A percentile compares a stretch with the other conserved stretches of the same genome.
Conservation (phyloP, 2,113 vertebrate species). For the Grammomys surdaster region DNA sequence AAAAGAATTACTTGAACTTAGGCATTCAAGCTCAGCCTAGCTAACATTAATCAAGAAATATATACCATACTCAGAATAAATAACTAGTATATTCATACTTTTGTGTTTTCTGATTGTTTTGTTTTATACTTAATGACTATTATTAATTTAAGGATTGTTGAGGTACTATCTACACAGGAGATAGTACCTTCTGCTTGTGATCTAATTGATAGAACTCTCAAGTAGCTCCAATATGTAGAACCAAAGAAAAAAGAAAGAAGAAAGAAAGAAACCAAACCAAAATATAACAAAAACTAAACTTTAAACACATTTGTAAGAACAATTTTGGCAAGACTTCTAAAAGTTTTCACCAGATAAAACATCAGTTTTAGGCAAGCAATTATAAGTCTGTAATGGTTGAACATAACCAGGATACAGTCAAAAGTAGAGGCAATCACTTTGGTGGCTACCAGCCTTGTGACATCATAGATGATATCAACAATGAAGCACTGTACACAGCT, state of each 20-base stretch:
- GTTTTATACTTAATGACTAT: neutral
- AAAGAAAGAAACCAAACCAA: neutral
- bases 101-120: neutral
- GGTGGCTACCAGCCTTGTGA: neutral
- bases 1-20: neutral
- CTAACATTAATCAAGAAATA: neutral
- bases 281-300: neutral
- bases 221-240: neutral
- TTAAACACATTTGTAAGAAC: neutral
- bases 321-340: neutral
- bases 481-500: neutral
- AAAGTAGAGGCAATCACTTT: neutral
- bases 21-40: neutral
- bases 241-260: neutral
- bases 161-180: neutral
- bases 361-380: neutral
- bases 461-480: neutral
- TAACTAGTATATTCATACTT: neutral
- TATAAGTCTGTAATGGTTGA: neutral
- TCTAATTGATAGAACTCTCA: no score
- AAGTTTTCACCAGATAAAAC: neutral
- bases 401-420: neutral
- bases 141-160: neutral
- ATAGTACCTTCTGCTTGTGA: neutral
- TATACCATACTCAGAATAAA: neutral